Percentiles rank a stretch among this genome's conserved stretches.
phyloP scores from a whole-genome alignment of 2,113 vertebrate genomes.

The Triplophysa dalaica region DNA sequence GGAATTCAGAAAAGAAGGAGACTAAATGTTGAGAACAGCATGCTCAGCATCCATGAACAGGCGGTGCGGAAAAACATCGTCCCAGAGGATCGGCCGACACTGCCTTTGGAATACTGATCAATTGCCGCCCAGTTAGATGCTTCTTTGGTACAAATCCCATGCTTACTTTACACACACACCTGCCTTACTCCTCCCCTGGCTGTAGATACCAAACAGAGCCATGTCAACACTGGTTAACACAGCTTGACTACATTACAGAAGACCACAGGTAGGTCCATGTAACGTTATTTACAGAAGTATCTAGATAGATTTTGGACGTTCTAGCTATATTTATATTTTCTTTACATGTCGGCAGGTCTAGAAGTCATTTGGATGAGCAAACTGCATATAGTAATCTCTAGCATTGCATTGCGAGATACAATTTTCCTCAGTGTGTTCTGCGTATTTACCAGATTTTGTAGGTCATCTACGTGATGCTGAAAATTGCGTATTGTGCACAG shows the following conservation, averaged over 20 bases:
- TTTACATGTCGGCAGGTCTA: too few relatives aligned
- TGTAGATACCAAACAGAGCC: slow-evolving; percentile 22
- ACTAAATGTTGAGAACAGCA: slow-evolving; percentile 63
- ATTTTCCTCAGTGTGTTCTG: too few relatives aligned
- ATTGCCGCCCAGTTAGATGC: slow-evolving; percentile 13
- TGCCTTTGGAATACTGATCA: slow-evolving; percentile 72
- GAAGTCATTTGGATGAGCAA: too few relatives aligned
- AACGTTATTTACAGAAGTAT: not conserved
- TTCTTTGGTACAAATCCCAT: slow-evolving; percentile 45
- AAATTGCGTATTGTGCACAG: too few relatives aligned
- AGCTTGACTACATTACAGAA: not conserved
- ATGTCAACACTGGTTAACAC: slow-evolving; percentile 22
- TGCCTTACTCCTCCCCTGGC: not conserved
- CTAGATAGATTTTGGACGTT: not conserved
- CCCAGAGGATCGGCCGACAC: slow-evolving; percentile 67
- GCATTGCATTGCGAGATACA: too few relatives aligned
- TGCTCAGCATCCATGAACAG: slow-evolving; percentile 69
- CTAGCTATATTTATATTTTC: too few relatives aligned
- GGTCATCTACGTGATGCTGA: too few relatives aligned
- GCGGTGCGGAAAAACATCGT: slow-evolving; percentile 55
- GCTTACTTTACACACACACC: slow-evolving; percentile 30
- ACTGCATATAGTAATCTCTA: too few relatives aligned
- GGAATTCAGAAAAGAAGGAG: slow-evolving; percentile 19
- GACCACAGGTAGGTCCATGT: not conserved
- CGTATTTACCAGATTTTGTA: too few relatives aligned